Percentiles rank a stretch among this genome's conserved stretches.
Conservation (phyloP, 1,140 invertebrate genomes). For the Zophobas morio region DNA sequence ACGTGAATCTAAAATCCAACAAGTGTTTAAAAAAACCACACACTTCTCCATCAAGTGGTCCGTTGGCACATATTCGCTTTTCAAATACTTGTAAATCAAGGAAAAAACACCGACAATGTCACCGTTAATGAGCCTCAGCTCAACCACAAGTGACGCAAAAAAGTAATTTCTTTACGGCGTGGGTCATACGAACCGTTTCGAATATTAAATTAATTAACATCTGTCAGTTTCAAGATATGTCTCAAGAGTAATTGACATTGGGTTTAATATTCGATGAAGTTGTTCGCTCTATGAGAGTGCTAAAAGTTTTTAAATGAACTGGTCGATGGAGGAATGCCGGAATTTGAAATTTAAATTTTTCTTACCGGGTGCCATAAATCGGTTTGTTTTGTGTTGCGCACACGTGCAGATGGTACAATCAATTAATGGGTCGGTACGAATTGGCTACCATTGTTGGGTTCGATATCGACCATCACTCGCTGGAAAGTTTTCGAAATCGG, state of each 20-base stretch:
- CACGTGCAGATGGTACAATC: too few relatives aligned
- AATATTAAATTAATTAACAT: conserved; percentile 1
- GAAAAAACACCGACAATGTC: neutral
- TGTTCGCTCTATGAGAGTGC: neutral
- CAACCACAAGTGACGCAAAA: neutral
- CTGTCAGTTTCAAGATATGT: neutral
- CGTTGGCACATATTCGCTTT: neutral
- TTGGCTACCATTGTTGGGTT: too few relatives aligned
- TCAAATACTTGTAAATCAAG: neutral
- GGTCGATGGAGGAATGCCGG: too few relatives aligned
- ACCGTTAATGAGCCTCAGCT: neutral
- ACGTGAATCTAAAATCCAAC: too few relatives aligned
- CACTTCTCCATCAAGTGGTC: neutral
- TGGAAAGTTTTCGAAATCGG: too few relatives aligned
- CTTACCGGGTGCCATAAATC: neutral
- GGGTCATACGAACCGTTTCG: neutral
- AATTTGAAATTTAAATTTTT: conserved; percentile 1
- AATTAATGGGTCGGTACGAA: too few relatives aligned
- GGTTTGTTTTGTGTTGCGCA: neutral
- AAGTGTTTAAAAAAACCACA: too few relatives aligned
- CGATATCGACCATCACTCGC: too few relatives aligned
- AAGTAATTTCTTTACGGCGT: neutral
- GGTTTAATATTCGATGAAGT: neutral
- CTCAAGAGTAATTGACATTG: neutral
- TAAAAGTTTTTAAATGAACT: conserved; percentile 1